These are phyloP conservation scores for Selene dorsalis DNA, from an alignment of 2,797 vertebrate genomes.

Conservation along the genomic window DNA sequence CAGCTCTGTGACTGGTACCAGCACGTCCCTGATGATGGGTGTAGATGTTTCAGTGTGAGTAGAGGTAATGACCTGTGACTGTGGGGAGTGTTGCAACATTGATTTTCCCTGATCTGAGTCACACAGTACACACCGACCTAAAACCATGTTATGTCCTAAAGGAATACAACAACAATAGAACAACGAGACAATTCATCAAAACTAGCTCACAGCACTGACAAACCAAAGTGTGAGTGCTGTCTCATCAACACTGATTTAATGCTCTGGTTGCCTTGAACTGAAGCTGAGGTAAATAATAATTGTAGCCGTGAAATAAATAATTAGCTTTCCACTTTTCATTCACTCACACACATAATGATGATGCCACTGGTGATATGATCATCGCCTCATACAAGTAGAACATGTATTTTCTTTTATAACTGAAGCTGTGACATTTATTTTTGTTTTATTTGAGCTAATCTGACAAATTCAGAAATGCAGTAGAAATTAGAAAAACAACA, in stretches of 20 bases:
- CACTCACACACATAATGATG: not conserved
- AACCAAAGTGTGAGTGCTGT: not conserved
- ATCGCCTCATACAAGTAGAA: not conserved
- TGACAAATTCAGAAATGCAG: not conserved
- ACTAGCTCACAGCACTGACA: not conserved
- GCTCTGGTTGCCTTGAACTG: not conserved
- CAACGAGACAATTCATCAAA: not conserved
- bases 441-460: not conserved
- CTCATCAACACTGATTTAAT: no score
- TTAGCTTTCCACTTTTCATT: not conserved
- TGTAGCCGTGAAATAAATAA: not conserved
- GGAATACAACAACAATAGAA: not conserved
- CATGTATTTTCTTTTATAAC: not conserved
- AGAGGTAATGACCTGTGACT: constrained; percentile 20
- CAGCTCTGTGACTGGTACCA: constrained; percentile 18
- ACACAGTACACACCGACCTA: not conserved
- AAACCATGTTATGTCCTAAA: not conserved
- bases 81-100: not conserved
- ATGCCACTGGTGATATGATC: not conserved
- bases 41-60: not conserved
- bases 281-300: not conserved
- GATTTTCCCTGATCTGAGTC: constrained; percentile 17
- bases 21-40: not conserved
- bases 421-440: not conserved
- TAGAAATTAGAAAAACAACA: not conserved